Conservation (phyloP, 2,888 invertebrate species). For the Leistus spinibarbis region DNA sequence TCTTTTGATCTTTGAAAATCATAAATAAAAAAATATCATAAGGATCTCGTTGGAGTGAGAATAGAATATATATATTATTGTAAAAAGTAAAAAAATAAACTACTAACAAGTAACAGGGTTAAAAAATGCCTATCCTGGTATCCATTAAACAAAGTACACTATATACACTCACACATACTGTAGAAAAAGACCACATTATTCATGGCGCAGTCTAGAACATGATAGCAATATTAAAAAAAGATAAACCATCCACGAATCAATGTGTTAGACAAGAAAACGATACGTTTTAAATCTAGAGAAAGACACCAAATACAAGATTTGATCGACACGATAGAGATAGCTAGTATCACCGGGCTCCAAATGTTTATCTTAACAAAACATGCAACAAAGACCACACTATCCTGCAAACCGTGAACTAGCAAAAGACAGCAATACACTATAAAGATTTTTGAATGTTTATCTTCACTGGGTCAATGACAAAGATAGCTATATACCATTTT, state of each 20-base stretch:
- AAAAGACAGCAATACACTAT: slow-evolving; percentile 13
- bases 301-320: slow-evolving; percentile 21
- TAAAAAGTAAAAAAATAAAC: background rate
- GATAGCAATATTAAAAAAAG: slow-evolving; percentile 23
- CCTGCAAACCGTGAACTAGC: background rate
- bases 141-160: background rate
- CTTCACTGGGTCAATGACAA: slow-evolving; percentile 25
- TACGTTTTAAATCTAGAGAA: slow-evolving; percentile 7
- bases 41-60: background rate
- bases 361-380: slow-evolving; percentile 28
- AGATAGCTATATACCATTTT: slow-evolving; percentile 16
- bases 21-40: background rate
- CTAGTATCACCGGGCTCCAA: slow-evolving; percentile 30
- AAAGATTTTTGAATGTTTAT: slow-evolving; percentile 25
- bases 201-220: background rate
- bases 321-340: slow-evolving; percentile 27
- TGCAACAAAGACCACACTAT: slow-evolving; percentile 5
- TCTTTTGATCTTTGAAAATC: background rate
- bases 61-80: background rate
- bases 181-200: background rate
- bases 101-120: background rate
- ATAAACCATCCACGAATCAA: slow-evolving; percentile 2
- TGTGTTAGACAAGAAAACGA: slow-evolving; percentile 17
- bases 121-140: background rate
- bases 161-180: background rate